Conservation (phyloP, 2,888 invertebrate genomes). For the Endomychus coccineus region DNA sequence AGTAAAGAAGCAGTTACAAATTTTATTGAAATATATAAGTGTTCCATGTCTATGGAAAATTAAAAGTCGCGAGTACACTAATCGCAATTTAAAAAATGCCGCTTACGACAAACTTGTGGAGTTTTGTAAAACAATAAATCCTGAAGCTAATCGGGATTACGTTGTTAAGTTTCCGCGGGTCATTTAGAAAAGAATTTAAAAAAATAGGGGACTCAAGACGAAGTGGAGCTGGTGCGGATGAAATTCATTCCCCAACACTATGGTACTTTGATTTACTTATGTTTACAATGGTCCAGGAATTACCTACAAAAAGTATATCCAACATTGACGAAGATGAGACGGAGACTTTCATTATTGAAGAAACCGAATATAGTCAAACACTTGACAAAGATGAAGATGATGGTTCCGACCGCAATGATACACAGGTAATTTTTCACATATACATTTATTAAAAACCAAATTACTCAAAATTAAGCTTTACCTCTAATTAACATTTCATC, state of each 20-base stretch:
- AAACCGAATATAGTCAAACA: too few species aligned
- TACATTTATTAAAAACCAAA: too few species aligned
- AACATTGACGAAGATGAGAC: slow-evolving; percentile 8
- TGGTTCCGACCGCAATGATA: too few species aligned
- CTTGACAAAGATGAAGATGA: too few species aligned
- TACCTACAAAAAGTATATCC: slow-evolving; percentile 8
- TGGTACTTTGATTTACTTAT: slow-evolving; percentile 16
- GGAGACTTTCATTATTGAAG: slow-evolving; percentile 1
- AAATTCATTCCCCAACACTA: slow-evolving; percentile 12
- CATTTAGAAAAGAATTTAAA: slow-evolving; percentile 14
- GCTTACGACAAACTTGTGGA: too few species aligned
- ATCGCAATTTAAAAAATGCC: slow-evolving; percentile 2
- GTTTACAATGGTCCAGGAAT: slow-evolving; percentile 23
- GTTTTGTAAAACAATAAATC: slow-evolving; percentile 1
- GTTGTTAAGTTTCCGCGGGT: slow-evolving; percentile 13
- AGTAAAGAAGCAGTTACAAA: too few species aligned
- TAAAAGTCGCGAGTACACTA: neutral
- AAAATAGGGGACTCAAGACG: slow-evolving; percentile 10
- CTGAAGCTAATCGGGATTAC: slow-evolving; percentile 4
- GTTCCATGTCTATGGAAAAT: slow-evolving; percentile 7
- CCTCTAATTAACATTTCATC: slow-evolving; percentile 9
- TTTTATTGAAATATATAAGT: too few species aligned
- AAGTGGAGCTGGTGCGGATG: slow-evolving; percentile 10
- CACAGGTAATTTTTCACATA: too few species aligned
- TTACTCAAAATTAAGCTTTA: slow-evolving; percentile 7